Percentiles rank a stretch among this genome's conserved stretches.
Conservation (phyloP, 1,140 invertebrate species). For the Pseudomyrmex sp. region DNA sequence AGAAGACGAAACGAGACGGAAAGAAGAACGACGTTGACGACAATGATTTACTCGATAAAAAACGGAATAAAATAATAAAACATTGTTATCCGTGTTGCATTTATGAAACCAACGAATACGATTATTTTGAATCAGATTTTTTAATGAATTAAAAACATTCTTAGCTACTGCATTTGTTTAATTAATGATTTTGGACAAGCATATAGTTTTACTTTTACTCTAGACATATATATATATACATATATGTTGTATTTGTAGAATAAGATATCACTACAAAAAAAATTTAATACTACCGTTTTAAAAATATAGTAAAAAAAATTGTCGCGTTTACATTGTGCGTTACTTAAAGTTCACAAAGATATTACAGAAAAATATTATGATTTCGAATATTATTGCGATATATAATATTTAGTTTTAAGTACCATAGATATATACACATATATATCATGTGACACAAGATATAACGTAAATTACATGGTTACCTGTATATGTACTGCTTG, state of each 20-base stretch:
- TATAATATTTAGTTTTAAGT: constrained; percentile 15
- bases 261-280: background rate
- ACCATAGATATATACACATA: background rate
- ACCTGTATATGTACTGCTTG: background rate
- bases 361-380: constrained; percentile 6
- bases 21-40: constrained; percentile 58
- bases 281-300: background rate
- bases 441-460: background rate
- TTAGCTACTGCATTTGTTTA: background rate
- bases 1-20: constrained; percentile 5
- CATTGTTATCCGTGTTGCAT: constrained; percentile 56
- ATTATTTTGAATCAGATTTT: constrained; percentile 26
- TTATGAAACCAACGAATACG: constrained; percentile 32
- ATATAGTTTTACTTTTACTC: background rate
- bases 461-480: constrained; percentile 3
- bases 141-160: background rate
- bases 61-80: constrained; percentile 69
- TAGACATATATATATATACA: background rate
- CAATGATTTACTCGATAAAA: constrained; percentile 72
- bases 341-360: background rate
- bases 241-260: background rate
- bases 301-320: background rate
- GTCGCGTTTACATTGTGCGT: background rate
- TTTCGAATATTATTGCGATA: background rate
- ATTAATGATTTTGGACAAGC: background rate